These are phyloP conservation scores for Phymatocera aterrima DNA, from an alignment of 2,888 invertebrate species.

Conservation along the genomic window DNA sequence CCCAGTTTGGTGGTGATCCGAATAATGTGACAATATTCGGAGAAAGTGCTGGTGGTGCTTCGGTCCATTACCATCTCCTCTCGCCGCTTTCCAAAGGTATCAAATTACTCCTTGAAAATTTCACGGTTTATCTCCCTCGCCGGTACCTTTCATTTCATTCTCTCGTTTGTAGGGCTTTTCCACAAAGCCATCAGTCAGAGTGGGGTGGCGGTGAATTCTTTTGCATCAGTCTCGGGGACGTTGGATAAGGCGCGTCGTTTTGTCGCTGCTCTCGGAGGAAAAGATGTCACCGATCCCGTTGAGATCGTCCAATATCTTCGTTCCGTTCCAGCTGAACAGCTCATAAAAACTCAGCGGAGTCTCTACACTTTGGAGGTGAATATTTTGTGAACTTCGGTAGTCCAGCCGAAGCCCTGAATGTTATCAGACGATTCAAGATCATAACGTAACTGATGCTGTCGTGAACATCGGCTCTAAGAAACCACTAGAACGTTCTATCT, in stretches of 20 bases:
- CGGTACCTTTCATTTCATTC: no score
- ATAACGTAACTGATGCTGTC: no score
- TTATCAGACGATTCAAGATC: background rate
- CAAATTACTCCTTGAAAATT: no score
- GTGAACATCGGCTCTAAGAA: no score
- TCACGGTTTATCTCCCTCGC: no score
- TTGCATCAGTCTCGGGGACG: conserved; percentile 44
- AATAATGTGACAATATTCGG: conserved; percentile 65
- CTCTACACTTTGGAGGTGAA: conserved; percentile 53
- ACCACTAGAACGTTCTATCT: no score
- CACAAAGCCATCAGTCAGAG: conserved; percentile 66
- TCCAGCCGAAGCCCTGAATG: background rate
- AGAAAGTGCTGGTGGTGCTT: conserved; percentile 58
- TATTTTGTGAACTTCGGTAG: background rate
- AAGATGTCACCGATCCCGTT: background rate
- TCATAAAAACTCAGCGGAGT: conserved; percentile 58
- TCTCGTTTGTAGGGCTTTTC: conserved; percentile 65
- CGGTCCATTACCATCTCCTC: conserved; percentile 56
- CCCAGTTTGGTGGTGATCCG: no score
- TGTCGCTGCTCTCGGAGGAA: background rate
- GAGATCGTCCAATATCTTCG: conserved; percentile 23
- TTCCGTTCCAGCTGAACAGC: background rate
- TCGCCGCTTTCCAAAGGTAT: conserved; percentile 63
- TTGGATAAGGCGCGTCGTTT: background rate
- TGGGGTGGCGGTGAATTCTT: conserved; percentile 54